Percentiles rank a stretch among this genome's conserved stretches.
These are phyloP conservation scores for Meles meles DNA, from an alignment of 2,113 vertebrate genomes.

Conservation along the genomic window DNA sequence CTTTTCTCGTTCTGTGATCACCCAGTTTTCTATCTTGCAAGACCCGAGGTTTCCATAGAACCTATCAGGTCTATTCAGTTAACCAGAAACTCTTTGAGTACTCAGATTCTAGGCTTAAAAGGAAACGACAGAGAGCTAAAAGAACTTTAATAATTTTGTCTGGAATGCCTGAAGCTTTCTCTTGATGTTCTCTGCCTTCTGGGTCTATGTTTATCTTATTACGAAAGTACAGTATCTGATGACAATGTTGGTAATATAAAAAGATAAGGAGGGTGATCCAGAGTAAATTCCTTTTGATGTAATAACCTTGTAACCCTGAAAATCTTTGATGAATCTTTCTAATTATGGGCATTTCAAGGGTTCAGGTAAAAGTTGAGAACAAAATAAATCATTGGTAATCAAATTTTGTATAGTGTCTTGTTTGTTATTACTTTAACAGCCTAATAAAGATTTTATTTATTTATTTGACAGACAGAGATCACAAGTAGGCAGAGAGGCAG, in stretches of 20 bases:
- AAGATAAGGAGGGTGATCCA: background rate
- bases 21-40: background rate
- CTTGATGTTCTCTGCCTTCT: constrained; percentile 1
- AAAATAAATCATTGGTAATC: background rate
- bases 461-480: too few relatives aligned
- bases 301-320: background rate
- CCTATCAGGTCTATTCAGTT: background rate
- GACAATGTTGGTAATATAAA: background rate
- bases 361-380: background rate
- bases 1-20: background rate
- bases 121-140: background rate
- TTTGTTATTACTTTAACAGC: background rate
- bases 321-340: background rate
- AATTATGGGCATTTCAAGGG: background rate
- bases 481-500: too few relatives aligned
- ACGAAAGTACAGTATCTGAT: background rate
- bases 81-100: background rate
- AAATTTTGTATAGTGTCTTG: background rate
- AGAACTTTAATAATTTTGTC: background rate
- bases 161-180: background rate
- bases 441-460: too few relatives aligned
- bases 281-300: background rate
- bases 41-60: background rate
- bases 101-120: background rate
- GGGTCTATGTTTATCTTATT: background rate